Evolutionary conservation across 1,140 invertebrate genomes (phyloP).

Genomic region (Sogatella furcifera): DNA sequence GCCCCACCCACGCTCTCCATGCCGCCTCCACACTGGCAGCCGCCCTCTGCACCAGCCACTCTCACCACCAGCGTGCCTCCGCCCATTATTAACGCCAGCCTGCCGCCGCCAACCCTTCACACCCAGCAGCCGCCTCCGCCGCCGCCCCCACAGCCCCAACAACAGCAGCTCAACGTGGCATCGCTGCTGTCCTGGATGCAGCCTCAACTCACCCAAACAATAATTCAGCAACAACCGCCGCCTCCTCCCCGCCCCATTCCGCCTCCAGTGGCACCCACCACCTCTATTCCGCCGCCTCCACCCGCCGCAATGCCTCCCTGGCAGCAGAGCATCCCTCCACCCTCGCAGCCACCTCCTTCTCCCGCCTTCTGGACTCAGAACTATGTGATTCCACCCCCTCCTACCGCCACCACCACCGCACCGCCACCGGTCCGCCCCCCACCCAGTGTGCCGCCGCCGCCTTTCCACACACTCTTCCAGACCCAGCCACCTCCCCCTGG

Average conservation of each 20-base stretch:
- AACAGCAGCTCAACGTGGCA: conserved; percentile 37
- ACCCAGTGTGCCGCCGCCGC: conserved; percentile 17
- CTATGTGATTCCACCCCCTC: conserved; percentile 27
- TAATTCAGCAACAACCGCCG: conserved; percentile 21
- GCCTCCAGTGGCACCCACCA: not conserved
- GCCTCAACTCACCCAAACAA: conserved; percentile 38
- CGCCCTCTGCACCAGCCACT: conserved; percentile 17
- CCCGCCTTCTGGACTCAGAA: conserved; percentile 24
- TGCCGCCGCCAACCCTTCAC: conserved; percentile 35
- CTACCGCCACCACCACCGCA: conserved; percentile 14
- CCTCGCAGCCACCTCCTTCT: conserved; percentile 19
- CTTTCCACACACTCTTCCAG: conserved; percentile 13
- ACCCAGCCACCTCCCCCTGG: conserved; percentile 17
- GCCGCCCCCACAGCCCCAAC: conserved; percentile 38
- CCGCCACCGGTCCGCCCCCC: not conserved
- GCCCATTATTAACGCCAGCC: conserved; percentile 27
- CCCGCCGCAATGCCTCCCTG: conserved; percentile 37
- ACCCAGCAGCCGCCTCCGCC: conserved; percentile 41
- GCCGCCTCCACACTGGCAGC: conserved; percentile 20
- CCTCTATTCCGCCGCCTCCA: conserved; percentile 24
- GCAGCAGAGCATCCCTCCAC: conserved; percentile 26
- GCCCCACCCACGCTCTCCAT: conserved; percentile 1
- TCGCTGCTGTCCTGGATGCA: conserved; percentile 42
- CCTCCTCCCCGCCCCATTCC: conserved; percentile 21
- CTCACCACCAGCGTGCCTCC: not conserved